These are phyloP conservation scores for Macquaria australasica DNA, from an alignment of 2,113 vertebrate genomes.

Conservation along the genomic window DNA sequence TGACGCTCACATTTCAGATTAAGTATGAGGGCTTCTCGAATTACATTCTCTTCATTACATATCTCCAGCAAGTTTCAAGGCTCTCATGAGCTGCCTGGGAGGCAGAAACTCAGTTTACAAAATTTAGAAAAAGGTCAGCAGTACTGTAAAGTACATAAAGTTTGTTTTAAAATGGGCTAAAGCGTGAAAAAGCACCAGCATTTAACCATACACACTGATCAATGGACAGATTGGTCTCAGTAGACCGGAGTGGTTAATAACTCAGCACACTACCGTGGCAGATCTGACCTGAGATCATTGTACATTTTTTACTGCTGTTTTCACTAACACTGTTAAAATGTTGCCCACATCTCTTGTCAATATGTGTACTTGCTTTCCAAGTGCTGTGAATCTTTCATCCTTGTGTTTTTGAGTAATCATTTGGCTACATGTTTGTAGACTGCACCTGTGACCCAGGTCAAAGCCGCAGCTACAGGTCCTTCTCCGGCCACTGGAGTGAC, in stretches of 20 bases:
- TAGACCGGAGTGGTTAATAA: not conserved
- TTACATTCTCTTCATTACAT: no score
- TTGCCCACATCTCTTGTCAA: not conserved
- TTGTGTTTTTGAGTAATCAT: constrained; percentile 42
- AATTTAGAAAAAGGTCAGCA: constrained; percentile 20
- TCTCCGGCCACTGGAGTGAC: constrained; percentile 38
- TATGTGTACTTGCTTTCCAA: not conserved
- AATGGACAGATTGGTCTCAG: constrained; percentile 17
- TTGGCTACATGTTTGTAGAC: constrained; percentile 68
- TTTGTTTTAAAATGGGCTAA: not conserved
- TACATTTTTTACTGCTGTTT: not conserved
- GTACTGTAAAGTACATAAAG: not conserved
- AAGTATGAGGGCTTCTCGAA: not conserved
- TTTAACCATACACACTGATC: constrained; percentile 20
- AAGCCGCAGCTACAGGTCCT: constrained; percentile 46
- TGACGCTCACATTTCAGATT: not conserved
- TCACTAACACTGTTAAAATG: constrained; percentile 11
- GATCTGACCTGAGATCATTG: constrained; percentile 34
- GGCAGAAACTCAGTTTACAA: not conserved
- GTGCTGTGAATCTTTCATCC: constrained; percentile 14
- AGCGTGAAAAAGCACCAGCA: constrained; percentile 15
- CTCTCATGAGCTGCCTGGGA: not conserved
- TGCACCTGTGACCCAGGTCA: constrained; percentile 53
- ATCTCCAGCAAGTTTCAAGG: not conserved
- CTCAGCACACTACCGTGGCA: not conserved